These are phyloP conservation scores for Anastrepha ludens DNA, from an alignment of 1,140 invertebrate genomes.

Conservation along the genomic window DNA sequence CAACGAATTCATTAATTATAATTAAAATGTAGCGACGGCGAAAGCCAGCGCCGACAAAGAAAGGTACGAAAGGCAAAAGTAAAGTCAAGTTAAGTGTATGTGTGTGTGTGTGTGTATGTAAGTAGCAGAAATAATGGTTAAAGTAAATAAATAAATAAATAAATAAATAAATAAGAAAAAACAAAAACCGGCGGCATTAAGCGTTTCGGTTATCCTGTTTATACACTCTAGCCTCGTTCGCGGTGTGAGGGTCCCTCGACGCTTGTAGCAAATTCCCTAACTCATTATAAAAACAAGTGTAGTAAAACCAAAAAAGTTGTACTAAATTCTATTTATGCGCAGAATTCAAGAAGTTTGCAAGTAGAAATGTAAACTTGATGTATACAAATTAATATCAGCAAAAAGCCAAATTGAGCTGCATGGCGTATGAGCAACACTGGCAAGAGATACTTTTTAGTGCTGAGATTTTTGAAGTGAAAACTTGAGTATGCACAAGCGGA, in stretches of 20 bases:
- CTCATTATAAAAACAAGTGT: not conserved
- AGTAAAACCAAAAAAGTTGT: not conserved
- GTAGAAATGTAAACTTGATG: not conserved
- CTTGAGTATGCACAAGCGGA: not conserved
- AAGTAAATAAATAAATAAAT: constrained; percentile 38
- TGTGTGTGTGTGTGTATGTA: too few species aligned
- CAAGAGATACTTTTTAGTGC: not conserved
- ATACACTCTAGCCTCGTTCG: not conserved
- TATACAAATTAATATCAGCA: not conserved
- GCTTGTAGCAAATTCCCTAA: not conserved
- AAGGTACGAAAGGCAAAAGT: not conserved
- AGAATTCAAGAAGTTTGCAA: not conserved
- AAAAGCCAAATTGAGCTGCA: not conserved
- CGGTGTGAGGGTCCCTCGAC: not conserved
- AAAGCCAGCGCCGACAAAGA: not conserved
- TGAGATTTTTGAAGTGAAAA: not conserved
- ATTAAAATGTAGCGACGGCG: constrained; percentile 30
- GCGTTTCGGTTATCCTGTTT: not conserved
- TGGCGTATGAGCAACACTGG: constrained; percentile 3
- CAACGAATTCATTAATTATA: constrained; percentile 49
- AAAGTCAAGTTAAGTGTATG: too few species aligned
- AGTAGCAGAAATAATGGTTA: not conserved
- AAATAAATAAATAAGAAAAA: not conserved
- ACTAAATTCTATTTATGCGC: not conserved
- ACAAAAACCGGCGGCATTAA: constrained; percentile 1